Conservation (phyloP, 1,140 invertebrate species). For the Daktulosphaira vitifoliae region DNA sequence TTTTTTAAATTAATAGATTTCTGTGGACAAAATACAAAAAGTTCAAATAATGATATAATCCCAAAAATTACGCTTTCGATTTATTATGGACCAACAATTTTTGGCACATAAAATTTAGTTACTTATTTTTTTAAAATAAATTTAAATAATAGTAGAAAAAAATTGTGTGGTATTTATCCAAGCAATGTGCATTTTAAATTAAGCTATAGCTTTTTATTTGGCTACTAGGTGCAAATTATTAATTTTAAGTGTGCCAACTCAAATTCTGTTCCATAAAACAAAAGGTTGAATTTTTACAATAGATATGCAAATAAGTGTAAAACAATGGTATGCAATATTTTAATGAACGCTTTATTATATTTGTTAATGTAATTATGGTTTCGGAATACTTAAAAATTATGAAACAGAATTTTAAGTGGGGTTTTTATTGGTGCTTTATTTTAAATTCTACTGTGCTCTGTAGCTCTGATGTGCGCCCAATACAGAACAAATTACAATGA, state of each 20-base stretch:
- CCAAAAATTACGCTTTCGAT: no score
- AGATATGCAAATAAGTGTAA: neutral
- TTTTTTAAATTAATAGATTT: neutral
- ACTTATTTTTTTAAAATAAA: no score
- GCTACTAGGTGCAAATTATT: slow-evolving; percentile 18
- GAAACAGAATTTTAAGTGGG: neutral
- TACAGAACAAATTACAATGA: neutral
- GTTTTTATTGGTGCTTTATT: neutral
- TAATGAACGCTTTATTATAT: no score
- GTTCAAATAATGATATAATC: neutral
- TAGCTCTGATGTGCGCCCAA: neutral
- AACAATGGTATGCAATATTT: no score
- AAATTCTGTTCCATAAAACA: slow-evolving; percentile 19
- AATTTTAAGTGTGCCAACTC: slow-evolving; percentile 11
- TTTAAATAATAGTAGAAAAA: neutral
- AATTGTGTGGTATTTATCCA: slow-evolving; percentile 7
- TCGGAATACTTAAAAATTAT: no score
- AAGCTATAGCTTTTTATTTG: neutral
- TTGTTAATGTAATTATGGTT: no score
- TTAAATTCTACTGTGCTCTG: slow-evolving; percentile 12
- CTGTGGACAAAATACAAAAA: slow-evolving; percentile 29
- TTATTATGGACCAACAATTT: no score
- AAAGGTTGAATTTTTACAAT: no score
- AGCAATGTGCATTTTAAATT: slow-evolving; percentile 17
- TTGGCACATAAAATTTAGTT: no score